Evolutionary conservation across 2,888 invertebrate species (phyloP), one percentile per base, ranked within the genome.

Genomic region (Papilio demoleus): DNA sequence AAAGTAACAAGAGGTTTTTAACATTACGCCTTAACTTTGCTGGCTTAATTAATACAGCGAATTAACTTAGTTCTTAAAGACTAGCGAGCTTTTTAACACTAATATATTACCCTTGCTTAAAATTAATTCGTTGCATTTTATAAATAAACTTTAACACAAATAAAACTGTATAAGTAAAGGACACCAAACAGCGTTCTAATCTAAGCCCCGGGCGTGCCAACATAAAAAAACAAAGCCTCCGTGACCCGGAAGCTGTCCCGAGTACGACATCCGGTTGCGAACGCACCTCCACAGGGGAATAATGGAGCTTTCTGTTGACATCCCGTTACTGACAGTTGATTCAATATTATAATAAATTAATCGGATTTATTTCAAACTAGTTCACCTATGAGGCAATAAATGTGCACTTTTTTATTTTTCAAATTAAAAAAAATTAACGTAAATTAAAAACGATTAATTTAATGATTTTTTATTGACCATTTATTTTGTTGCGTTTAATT

Each of bases 231-330:
- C 42, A 53, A 60, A 50, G 42, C 42, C 40, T 2, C 14, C 53
- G 14, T 53, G 61, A 69, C 65, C 69, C 65, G 69, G 69, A 65
- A 69, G 65, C 50, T 34, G 27, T 68, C 59, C 59, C 53, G 42
- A 22, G 31, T 31, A 67, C 60, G 22, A 61, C 61, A 64, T 68
- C 64, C 40, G 69, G 61, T 65, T 69, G 61, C 64, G 50, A 65
- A 69, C 69, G 65, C 61, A 65, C 69, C 69, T 56, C 61, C 60
- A 42, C 24, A 38, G 22, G 64, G 34, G 64, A 58, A 64, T 68
- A 68, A 69, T 65, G 56, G 60, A 22, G 22, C 24, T 38, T 60
- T 19, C 22, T 22, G 4, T 24, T 17, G 19, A 22, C 4, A 12
- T 65, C 61, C 24, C 14, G 45, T 69, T 60, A 17, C 50, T 69